A percentile compares a stretch with the other conserved stretches of the same genome.
Evolutionary conservation across 2,797 vertebrate genomes (phyloP).

Genomic region (Acipenser ruthenus): DNA sequence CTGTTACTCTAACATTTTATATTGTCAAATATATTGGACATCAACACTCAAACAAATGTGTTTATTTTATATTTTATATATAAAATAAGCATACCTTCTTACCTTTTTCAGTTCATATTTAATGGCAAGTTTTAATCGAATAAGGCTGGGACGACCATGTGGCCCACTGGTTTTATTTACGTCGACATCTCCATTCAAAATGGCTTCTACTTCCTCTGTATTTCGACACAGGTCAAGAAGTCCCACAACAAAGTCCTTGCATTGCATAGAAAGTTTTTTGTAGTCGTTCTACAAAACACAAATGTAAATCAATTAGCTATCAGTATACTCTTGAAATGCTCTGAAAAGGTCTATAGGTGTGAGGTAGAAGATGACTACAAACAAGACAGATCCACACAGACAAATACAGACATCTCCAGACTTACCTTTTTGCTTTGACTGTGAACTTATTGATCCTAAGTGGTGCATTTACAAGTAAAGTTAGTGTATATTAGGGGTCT

Average conservation of each 20-base stretch:
- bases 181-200: conserved; percentile 85
- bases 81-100: conserved; percentile 27
- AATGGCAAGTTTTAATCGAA: conserved; percentile 89
- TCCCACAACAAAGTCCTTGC: conserved; percentile 96
- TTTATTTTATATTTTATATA: not conserved
- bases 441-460: not conserved
- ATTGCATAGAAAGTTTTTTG: conserved; percentile 89
- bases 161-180: conserved; percentile 50
- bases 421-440: not conserved
- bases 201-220: conserved; percentile 95
- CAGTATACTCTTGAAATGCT: not conserved
- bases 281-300: conserved; percentile 79
- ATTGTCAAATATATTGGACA: too few relatives aligned
- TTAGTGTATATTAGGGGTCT: too few relatives aligned
- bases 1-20: too few relatives aligned
- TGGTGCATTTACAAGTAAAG: too few relatives aligned
- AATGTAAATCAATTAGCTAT: conserved; percentile 8
- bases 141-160: conserved; percentile 73
- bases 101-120: conserved; percentile 98
- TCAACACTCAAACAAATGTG: too few relatives aligned
- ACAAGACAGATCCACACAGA: not conserved
- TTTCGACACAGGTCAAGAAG: conserved; percentile 94
- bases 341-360: not conserved
- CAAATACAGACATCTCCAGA: not conserved
- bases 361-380: not conserved